Percentiles rank a stretch among this genome's conserved stretches.
phyloP scores from a whole-genome alignment of 2,888 invertebrate species.

The Chrysodeixis includens region DNA sequence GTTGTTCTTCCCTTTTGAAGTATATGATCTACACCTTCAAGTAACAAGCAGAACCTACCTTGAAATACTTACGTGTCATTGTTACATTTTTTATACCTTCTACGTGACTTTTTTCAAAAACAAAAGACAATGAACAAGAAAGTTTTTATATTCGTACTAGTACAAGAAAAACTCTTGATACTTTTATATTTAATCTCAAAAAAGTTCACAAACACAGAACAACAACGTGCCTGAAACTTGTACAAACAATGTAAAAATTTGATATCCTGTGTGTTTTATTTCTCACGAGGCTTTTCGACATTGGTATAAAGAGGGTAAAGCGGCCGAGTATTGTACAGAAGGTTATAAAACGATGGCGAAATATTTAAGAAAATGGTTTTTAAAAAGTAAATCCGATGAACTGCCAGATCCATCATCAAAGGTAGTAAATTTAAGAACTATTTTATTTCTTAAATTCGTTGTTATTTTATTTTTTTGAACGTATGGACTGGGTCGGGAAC shows the following conservation, averaged over 20 bases:
- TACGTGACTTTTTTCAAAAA: background rate
- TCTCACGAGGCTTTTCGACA: slow-evolving; percentile 54
- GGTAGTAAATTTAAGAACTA: slow-evolving; percentile 27
- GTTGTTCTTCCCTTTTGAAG: too few species aligned
- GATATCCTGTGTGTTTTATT: slow-evolving; percentile 33
- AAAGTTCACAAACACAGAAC: slow-evolving; percentile 11
- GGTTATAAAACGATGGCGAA: slow-evolving; percentile 45
- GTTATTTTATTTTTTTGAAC: too few species aligned
- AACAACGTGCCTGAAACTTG: slow-evolving; percentile 22
- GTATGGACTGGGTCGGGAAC: too few species aligned
- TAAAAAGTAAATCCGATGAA: slow-evolving; percentile 24
- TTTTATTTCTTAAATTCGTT: too few species aligned
- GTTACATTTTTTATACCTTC: background rate
- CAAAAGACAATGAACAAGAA: background rate
- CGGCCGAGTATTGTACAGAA: background rate
- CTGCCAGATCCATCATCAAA: slow-evolving; percentile 24
- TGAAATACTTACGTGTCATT: background rate
- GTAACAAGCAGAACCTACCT: background rate
- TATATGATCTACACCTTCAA: background rate
- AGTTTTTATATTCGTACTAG: background rate
- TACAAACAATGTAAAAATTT: slow-evolving; percentile 36
- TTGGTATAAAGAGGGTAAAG: slow-evolving; percentile 16
- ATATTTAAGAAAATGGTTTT: slow-evolving; percentile 53
- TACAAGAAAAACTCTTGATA: background rate
- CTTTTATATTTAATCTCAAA: background rate